Base-by-base conservation (phyloP, 2,113 vertebrate species). In the Serilophus lunatus region DNA sequence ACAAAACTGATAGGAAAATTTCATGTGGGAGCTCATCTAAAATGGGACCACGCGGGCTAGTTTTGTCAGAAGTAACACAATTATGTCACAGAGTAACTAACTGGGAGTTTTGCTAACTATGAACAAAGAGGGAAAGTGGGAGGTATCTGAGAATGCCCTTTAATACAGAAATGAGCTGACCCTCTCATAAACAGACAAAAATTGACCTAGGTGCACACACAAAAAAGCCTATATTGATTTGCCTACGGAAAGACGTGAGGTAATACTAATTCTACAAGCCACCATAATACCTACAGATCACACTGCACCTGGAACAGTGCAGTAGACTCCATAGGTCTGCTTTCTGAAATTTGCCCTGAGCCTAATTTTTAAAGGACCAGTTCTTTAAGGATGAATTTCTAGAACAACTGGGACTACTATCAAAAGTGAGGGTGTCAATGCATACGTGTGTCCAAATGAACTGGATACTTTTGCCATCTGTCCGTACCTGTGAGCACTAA, bases 391-490 rank as follows among this genome's bases (percentile, higher is more conserved):
- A 60, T 7, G 3, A 42, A 60, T 69, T 47, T 63, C 49, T 26
- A 88, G 54, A 82, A 50, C 51, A 57, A 22, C 16, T 44, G 36
- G 56, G 81, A 47, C 17, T 84, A 18, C 49, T 45, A 24, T 10
- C 6, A 40, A 69, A 87, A 80, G 26, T 6, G 3, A 11, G 24
- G 11, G 12, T 70, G 88, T 74, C 16, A 29, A 3, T 11, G 6
- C 20, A 42, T 18, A 4, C 11, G 2, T 7, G 13, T n/a, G 25
- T 45, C 45, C 1, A 3, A 71, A 85, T 2, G 1, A 66, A 50
- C 59, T 12, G n/a, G 19, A n/a, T 65, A 19, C 6, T 85, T 65
- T 38, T 70, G 22, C n/a, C 13, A 42, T 86, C 51, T 64, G 23
- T 45, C n/a, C 17, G 18, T 28, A n/a, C 18, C 26, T 56, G 44